These are phyloP conservation scores for Myotis pilosus DNA, from an alignment of 2,797 vertebrate genomes.

Conservation along the genomic window DNA sequence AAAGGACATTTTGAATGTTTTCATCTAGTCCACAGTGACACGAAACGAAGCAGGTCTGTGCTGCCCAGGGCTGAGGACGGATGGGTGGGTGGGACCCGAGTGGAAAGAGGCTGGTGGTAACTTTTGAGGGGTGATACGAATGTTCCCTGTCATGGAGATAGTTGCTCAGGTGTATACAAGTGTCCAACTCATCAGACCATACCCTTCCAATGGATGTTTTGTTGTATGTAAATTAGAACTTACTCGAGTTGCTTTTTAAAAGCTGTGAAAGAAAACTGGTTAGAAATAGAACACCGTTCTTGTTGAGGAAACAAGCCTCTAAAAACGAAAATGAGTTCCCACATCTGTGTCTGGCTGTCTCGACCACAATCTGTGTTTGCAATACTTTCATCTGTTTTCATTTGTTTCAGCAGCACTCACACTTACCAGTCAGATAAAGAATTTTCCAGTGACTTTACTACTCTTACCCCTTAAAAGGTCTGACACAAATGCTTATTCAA, in stretches of 20 bases:
- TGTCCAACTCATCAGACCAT: not conserved
- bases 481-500: not conserved
- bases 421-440: not conserved
- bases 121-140: not conserved
- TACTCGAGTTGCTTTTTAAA: not conserved
- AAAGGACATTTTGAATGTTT: not conserved
- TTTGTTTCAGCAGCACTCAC: not conserved
- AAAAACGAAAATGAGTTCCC: not conserved
- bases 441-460: not conserved
- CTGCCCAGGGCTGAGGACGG: not conserved
- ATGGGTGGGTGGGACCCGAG: not conserved
- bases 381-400: not conserved
- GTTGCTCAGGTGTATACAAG: not conserved
- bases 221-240: not conserved
- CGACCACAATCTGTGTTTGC: no score
- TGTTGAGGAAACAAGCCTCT: not conserved
- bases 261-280: not conserved
- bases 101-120: not conserved
- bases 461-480: not conserved
- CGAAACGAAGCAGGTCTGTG: not conserved
- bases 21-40: not conserved
- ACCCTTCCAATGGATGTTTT: not conserved
- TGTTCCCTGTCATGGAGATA: not conserved
- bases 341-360: not conserved
- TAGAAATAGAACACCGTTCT: not conserved